phyloP scores from a whole-genome alignment of 2,113 vertebrate genomes.

The Hoplias malabaricus region DNA sequence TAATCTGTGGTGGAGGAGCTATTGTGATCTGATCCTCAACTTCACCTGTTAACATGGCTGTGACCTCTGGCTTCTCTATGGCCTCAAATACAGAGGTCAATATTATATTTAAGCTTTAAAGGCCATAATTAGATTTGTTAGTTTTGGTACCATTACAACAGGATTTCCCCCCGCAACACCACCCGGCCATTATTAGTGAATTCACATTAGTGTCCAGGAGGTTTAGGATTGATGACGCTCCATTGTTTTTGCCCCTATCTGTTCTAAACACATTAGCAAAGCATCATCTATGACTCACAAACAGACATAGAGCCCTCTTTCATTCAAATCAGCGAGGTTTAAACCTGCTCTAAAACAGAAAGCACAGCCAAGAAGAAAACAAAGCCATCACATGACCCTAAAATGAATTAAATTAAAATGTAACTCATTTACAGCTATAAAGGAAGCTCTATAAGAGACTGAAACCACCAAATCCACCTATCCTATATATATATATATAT shows the following conservation, averaged over 20 bases:
- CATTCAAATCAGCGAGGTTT: too few relatives aligned
- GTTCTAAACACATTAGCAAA: slow-evolving; percentile 28
- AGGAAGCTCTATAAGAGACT: too few relatives aligned
- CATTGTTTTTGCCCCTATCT: slow-evolving; percentile 56
- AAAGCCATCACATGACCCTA: too few relatives aligned
- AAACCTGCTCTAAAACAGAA: too few relatives aligned
- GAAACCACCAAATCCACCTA: too few relatives aligned
- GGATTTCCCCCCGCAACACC: slow-evolving; percentile 20
- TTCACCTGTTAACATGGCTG: not conserved
- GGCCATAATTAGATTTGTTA: slow-evolving; percentile 20
- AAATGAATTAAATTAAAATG: too few relatives aligned
- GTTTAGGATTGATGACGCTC: slow-evolving; percentile 19
- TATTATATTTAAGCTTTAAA: slow-evolving; percentile 9
- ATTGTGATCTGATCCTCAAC: not conserved
- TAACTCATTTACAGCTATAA: too few relatives aligned
- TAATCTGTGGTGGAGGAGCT: not conserved
- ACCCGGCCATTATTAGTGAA: not conserved
- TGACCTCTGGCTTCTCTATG: slow-evolving; percentile 15
- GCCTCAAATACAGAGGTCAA: not conserved
- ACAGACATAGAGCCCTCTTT: not conserved
- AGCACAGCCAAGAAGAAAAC: too few relatives aligned
- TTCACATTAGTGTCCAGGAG: not conserved
- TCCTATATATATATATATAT: too few relatives aligned
- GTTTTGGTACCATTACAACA: slow-evolving; percentile 20
- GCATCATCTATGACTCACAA: slow-evolving; percentile 11